Evolutionary conservation across 92 coral and sea anemone genomes (phyloP).

Genomic region (Blastomussa wellsi): DNA sequence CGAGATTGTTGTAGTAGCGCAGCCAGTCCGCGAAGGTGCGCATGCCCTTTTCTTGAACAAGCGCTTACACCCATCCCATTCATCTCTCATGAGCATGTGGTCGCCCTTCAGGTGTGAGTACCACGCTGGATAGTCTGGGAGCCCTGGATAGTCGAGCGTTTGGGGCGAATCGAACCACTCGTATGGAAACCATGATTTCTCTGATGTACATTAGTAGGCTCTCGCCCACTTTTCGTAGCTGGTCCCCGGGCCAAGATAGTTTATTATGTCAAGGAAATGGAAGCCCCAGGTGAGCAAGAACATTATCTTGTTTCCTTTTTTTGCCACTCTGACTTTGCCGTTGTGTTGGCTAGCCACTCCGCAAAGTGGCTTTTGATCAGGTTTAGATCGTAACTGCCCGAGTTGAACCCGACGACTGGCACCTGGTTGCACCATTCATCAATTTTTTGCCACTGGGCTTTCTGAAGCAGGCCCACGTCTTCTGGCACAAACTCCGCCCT

Average conservation of each 20-base stretch:
- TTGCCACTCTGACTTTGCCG: not conserved
- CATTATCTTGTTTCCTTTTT: constrained; percentile 19
- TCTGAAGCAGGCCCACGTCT: not conserved
- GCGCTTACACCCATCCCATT: too few species aligned
- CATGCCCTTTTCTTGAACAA: too few species aligned
- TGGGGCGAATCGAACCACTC: constrained; percentile 9
- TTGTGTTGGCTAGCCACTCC: not conserved
- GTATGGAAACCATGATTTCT: constrained; percentile 25
- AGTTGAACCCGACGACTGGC: constrained; percentile 40
- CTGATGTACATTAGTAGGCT: not conserved
- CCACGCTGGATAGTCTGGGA: not conserved
- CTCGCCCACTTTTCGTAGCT: constrained; percentile 20
- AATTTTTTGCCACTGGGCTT: not conserved
- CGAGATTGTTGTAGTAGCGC: too few species aligned
- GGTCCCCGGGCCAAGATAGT: not conserved
- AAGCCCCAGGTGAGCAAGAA: not conserved
- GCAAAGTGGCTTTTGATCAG: constrained; percentile 27
- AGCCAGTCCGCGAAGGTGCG: too few species aligned
- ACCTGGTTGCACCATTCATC: constrained; percentile 28
- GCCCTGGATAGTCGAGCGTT: not conserved
- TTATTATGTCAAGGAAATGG: not conserved
- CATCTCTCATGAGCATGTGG: too few species aligned
- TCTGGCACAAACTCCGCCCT: not conserved
- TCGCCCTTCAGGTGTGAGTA: not conserved
- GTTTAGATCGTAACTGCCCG: constrained; percentile 37